Evolutionary conservation across 64 coral and sea anemone species (phyloP).

Genomic region (Acropora tenuis): DNA sequence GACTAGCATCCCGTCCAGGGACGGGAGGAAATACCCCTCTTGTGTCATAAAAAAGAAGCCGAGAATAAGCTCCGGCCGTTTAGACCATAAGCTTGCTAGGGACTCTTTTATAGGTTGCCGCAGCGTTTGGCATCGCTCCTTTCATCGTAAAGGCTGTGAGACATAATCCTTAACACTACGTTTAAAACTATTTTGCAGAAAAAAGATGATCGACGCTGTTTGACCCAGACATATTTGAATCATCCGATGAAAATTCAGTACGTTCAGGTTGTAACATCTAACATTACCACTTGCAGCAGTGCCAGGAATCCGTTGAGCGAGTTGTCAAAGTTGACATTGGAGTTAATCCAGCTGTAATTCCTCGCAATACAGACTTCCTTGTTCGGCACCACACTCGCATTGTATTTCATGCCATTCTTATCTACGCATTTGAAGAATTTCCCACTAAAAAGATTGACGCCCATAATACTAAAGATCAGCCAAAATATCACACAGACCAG

Average conservation of each 20-base stretch:
- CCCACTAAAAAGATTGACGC: constrained; percentile 85
- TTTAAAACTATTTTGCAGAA: background rate
- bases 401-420: constrained; percentile 21
- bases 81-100: no score
- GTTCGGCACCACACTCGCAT: constrained; percentile 33
- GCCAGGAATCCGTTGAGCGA: constrained; percentile 71
- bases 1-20: no score
- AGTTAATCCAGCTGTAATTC: constrained; percentile 67
- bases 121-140: no score
- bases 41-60: no score
- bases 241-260: background rate
- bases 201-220: background rate
- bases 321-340: constrained; percentile 84
- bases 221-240: background rate
- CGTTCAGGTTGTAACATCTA: background rate
- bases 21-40: no score
- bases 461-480: constrained; percentile 92
- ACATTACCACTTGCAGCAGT: constrained; percentile 79
- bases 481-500: constrained; percentile 83
- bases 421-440: constrained; percentile 91
- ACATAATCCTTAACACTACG: no score
- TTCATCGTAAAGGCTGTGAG: no score
- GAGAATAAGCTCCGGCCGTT: no score
- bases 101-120: no score
- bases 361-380: constrained; percentile 54